Percentiles rank a stretch among this genome's conserved stretches.
phyloP scores from a whole-genome alignment of 2,113 vertebrate species.

The Oxygymnocypris stewartii region DNA sequence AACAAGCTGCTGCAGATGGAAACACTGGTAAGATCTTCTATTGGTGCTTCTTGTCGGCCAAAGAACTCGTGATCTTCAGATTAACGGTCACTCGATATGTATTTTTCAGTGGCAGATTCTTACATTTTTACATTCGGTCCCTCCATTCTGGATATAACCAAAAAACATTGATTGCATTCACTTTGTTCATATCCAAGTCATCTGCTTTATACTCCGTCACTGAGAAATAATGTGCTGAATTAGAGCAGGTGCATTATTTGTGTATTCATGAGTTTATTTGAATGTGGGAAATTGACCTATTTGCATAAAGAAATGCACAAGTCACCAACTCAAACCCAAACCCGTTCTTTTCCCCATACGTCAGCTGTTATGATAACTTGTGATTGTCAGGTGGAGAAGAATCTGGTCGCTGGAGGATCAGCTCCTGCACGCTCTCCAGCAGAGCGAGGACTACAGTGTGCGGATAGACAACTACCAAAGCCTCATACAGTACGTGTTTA shows the following conservation, averaged over 20 bases:
- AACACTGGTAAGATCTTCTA: constrained; percentile 72
- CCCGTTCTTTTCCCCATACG: not conserved
- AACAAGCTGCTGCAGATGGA: constrained; percentile 84
- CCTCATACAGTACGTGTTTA: constrained; percentile 76
- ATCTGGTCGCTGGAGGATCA: constrained; percentile 84
- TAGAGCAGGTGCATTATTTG: constrained; percentile 1
- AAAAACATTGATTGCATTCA: not conserved
- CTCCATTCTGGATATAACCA: not conserved
- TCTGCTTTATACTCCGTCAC: not conserved
- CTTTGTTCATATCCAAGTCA: not conserved
- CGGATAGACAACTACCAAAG: constrained; percentile 79
- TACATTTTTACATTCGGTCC: not conserved
- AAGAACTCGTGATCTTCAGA: not conserved
- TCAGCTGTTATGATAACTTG: not conserved
- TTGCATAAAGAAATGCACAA: constrained; percentile 5
- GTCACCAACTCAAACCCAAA: not conserved
- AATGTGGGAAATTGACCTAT: constrained; percentile 18
- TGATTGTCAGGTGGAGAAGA: constrained; percentile 79
- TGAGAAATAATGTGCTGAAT: not conserved
- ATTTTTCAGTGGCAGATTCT: not conserved
- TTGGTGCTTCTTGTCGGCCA: not conserved
- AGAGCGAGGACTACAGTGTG: constrained; percentile 86
- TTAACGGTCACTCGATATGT: not conserved
- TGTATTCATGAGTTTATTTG: constrained; percentile 12
- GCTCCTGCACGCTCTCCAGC: constrained; percentile 79